Evolutionary conservation across 2,113 vertebrate genomes (phyloP).

Genomic region (Gorsachius goisagi): DNA sequence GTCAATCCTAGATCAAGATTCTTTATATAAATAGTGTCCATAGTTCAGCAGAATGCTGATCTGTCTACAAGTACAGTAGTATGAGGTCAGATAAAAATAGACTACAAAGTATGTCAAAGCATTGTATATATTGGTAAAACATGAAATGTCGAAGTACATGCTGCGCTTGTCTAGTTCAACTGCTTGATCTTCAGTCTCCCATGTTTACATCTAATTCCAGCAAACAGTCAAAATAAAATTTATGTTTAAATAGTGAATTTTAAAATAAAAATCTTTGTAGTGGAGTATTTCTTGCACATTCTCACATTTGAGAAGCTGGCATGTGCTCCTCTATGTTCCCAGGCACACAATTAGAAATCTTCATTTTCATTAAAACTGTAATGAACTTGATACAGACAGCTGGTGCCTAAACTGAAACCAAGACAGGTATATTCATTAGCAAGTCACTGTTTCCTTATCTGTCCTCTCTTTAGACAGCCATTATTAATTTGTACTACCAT

Average conservation of each 20-base stretch:
- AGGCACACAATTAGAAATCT: background rate
- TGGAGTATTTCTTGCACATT: background rate
- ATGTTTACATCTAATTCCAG: background rate
- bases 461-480: background rate
- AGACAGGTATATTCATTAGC: background rate
- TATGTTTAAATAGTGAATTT: background rate
- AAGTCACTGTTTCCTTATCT: background rate
- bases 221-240: background rate
- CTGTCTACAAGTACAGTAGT: conserved; percentile 32
- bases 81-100: conserved; percentile 61
- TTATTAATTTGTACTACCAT: background rate
- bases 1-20: conserved; percentile 66
- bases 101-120: conserved; percentile 32
- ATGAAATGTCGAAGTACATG: background rate
- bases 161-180: background rate
- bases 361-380: background rate
- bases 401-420: background rate
- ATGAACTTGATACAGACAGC: background rate
- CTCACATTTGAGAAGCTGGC: background rate
- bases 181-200: background rate
- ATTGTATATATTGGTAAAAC: background rate
- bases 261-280: background rate
- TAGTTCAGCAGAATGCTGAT: conserved; percentile 50
- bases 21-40: conserved; percentile 57
- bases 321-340: background rate